phyloP scores from a whole-genome alignment of 92 coral and sea anemone genomes.

The Palythoa grandis region DNA sequence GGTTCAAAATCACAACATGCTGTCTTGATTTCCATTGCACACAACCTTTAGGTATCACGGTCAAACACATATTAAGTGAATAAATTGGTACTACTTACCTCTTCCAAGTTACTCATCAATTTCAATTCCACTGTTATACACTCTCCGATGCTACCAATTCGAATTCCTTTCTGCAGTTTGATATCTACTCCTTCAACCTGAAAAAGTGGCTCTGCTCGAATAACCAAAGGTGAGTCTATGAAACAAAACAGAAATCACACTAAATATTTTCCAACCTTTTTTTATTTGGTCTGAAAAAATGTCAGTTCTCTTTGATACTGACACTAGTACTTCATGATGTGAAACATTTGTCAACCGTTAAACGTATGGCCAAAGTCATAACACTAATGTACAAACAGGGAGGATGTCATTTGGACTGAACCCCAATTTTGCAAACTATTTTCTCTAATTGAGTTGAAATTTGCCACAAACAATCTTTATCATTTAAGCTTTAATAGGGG shows the following conservation, averaged over 20 bases:
- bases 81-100: constrained; percentile 56
- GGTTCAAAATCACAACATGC: too few species aligned
- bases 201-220: constrained; percentile 93
- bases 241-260: neutral
- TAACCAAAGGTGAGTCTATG: constrained; percentile 74
- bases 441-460: too few species aligned
- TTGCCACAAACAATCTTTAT: too few species aligned
- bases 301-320: neutral
- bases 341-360: too few species aligned
- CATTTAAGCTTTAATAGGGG: too few species aligned
- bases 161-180: constrained; percentile 84
- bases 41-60: too few species aligned
- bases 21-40: too few species aligned
- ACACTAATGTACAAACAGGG: too few species aligned
- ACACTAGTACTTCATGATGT: neutral
- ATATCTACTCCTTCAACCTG: constrained; percentile 82
- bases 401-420: too few species aligned
- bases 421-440: too few species aligned
- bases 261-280: too few species aligned
- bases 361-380: too few species aligned
- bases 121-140: constrained; percentile 76
- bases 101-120: constrained; percentile 87
- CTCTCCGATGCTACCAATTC: constrained; percentile 96
- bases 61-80: neutral
- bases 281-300: neutral